Base-by-base conservation (phyloP, 2,113 vertebrate species). In the Coturnix japonica region DNA sequence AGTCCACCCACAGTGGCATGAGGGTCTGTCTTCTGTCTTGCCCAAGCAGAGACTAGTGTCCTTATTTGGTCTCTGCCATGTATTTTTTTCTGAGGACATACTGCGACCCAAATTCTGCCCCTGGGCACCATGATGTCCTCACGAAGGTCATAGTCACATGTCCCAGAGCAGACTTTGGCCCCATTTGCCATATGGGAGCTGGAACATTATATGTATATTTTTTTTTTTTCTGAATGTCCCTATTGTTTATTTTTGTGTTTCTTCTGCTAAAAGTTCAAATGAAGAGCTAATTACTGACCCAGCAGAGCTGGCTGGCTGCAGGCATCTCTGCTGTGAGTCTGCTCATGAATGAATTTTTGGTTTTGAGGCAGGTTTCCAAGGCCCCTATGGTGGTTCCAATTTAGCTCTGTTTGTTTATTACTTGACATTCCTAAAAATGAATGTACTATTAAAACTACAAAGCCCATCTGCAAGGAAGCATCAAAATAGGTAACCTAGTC, bases 161-260 rank as follows among this genome's bases (percentile, higher is more conserved):
- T 67, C 69, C 81, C 53, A 23, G 56, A 89, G 91, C 95, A 96
- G 95, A 60, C 69, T 85, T 93, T 91, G 94, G 67, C 87, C 95
- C 87, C 87, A 5, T 96, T 96, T 83, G 87, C 91, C 95, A 96
- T 90, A 88, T 95, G 94, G 94, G 90, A 95, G 91, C 79, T 74
- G 78, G 74, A 77, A 31, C 64, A 82, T 53, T 41, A 1, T 41
- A 4, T 82, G 8, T 53, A 16, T 49, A 16, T 16, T 15, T 28
- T 28, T 26, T 26, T 25, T 26, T 93, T 43, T 46, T 6, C 83
- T 80, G 37, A 46, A 10, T n/a, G 78, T 95, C 46, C 71, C 71
- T 74, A 12, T 18, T 51, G 89, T 91, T 92, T 95, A 64, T 94
- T 82, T 94, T 44, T 39, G 84, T 81, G 54, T 82, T 75, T 75